Conservation (phyloP, 2,888 invertebrate species). For the Heliconius erato region DNA sequence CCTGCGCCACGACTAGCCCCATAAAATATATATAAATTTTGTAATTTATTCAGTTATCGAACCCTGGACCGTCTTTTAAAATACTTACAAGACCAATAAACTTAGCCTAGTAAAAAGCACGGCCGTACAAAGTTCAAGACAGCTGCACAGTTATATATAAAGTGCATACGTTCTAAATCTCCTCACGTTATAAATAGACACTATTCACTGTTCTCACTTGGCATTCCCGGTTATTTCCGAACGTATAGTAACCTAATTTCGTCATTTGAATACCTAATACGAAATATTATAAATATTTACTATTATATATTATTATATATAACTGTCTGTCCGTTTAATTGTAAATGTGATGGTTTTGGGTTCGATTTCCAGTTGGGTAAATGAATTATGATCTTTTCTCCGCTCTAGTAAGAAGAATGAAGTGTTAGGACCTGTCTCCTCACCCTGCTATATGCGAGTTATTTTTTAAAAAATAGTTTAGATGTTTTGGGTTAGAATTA, state of each 20-base stretch:
- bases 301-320: not conserved
- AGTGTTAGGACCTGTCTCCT: too few relatives aligned
- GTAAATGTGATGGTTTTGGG: not conserved
- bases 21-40: too few relatives aligned
- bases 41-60: too few relatives aligned
- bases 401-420: too few relatives aligned
- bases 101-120: slow-evolving; percentile 30
- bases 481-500: too few relatives aligned
- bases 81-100: slow-evolving; percentile 3
- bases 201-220: slow-evolving; percentile 82
- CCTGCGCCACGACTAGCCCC: too few relatives aligned
- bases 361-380: not conserved
- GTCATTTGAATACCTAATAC: slow-evolving; percentile 47
- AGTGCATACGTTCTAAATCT: slow-evolving; percentile 82
- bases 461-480: too few relatives aligned
- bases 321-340: not conserved
- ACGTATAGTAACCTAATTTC: slow-evolving; percentile 57
- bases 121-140: slow-evolving; percentile 79
- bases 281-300: slow-evolving; percentile 24
- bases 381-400: not conserved
- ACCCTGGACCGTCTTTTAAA: not conserved
- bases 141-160: slow-evolving; percentile 69
- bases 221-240: slow-evolving; percentile 79
- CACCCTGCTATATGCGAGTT: too few relatives aligned
- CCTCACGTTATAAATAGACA: slow-evolving; percentile 81